Evolutionary conservation across 2,113 vertebrate genomes (phyloP), one percentile per base, ranked within the genome.

Genomic region (Poecilia latipinna): DNA sequence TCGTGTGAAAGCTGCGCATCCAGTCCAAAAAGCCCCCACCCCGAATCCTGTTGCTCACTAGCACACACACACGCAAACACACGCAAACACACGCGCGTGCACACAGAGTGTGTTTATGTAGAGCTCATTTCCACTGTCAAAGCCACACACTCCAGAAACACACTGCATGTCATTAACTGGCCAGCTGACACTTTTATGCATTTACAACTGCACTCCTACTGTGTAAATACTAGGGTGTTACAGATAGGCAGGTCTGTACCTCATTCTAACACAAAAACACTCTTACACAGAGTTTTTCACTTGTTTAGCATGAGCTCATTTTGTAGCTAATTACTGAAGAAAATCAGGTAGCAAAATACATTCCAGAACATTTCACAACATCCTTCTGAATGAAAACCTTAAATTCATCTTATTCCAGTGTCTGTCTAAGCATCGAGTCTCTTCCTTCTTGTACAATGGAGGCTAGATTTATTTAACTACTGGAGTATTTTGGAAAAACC

Each of bases 121-220:
- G 83, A 86, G 89, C 84, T 91, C 81, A 91, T 8, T 80, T 82
- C 84, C 86, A 88, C 68, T 87, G 83, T 84, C 89, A 86, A 80
- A 60, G 22, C 72, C 83, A 68, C 77, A 44, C 72, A 78, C 61
- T 39, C 48, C 77, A 87, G 57, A 77, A 70, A 85, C 68, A 72
- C 79, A 78, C 60, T 60, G 69, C 17, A 32, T 70, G 83, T 80
- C 82, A 86, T 92, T 89, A 89, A 78, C 65, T 2, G 28, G 61
- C 78, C 80, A 86, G 77, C 82, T 90, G 88, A 91, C 85, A 83
- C 83, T 80, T 90, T 86, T 91, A 91, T 68, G 78, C 80, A 82
- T 92, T 92, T 88, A 92, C 86, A 86, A 32, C 83, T 65, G 51
- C 8, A 51, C 74, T 82, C 79, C 90, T 86, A 77, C 86, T 87